These are phyloP conservation scores for Pagetopsis macropterus DNA, from an alignment of 2,797 vertebrate species.

Conservation along the genomic window DNA sequence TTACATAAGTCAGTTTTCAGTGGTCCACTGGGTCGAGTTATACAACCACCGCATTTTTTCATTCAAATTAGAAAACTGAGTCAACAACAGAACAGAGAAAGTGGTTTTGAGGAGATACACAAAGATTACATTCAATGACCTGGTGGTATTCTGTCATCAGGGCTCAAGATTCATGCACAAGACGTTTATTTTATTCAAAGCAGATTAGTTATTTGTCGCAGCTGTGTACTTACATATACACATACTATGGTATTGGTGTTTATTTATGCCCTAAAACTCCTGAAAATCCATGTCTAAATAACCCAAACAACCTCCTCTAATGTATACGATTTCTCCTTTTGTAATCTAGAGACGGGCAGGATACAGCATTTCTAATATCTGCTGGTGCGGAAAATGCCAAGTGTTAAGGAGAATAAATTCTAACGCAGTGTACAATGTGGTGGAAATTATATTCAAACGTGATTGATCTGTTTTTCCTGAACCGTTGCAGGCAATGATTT, in stretches of 20 bases:
- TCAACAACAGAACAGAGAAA: neutral
- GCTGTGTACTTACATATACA: slow-evolving; percentile 21
- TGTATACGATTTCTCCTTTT: slow-evolving; percentile 42
- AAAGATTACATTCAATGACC: slow-evolving; percentile 14
- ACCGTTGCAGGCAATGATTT: slow-evolving; percentile 42
- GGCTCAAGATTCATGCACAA: neutral
- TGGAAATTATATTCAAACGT: slow-evolving; percentile 67
- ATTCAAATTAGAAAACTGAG: slow-evolving; percentile 19
- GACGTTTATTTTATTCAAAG: slow-evolving; percentile 18
- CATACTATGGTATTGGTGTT: slow-evolving; percentile 9
- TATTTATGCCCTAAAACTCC: slow-evolving; percentile 13
- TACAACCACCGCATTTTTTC: slow-evolving; percentile 29
- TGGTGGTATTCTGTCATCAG: slow-evolving; percentile 28
- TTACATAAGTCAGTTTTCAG: slow-evolving; percentile 35
- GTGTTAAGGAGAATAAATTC: slow-evolving; percentile 56
- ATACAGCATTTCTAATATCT: slow-evolving; percentile 34
- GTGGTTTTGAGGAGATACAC: slow-evolving; percentile 8
- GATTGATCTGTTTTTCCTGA: slow-evolving; percentile 74
- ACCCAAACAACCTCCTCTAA: slow-evolving; percentile 44
- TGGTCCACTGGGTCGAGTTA: slow-evolving; percentile 17
- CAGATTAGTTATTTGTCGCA: neutral
- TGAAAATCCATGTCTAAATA: slow-evolving; percentile 39
- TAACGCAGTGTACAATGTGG: slow-evolving; percentile 57
- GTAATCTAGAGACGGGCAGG: slow-evolving; percentile 23
- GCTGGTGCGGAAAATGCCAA: slow-evolving; percentile 56